Evolutionary conservation across 2,797 vertebrate genomes (phyloP).

Genomic region (Alauda arvensis): DNA sequence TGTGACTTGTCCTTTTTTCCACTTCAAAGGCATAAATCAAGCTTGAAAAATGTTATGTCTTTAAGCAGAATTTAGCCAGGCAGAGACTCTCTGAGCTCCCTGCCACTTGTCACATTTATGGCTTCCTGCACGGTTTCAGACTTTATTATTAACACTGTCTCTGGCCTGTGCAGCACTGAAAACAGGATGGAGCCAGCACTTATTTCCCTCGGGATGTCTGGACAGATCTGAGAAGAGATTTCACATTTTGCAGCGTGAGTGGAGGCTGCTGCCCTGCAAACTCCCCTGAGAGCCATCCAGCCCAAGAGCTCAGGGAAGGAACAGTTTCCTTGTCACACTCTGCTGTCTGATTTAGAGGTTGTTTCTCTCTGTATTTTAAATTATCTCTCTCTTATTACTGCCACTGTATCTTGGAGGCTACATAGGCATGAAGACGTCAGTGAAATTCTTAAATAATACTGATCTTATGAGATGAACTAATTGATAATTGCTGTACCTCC

Average conservation of each 20-base stretch:
- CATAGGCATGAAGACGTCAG: not conserved
- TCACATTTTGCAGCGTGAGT: not conserved
- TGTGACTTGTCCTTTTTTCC: not conserved
- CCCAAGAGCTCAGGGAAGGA: not conserved
- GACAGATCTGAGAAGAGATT: not conserved
- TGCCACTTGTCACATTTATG: constrained; percentile 1
- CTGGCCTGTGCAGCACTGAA: not conserved
- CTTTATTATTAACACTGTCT: not conserved
- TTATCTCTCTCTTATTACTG: not conserved
- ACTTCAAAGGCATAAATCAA: not conserved
- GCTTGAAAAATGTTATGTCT: not conserved
- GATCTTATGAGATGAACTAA: not conserved
- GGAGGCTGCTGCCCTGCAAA: not conserved
- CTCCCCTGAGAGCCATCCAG: not conserved
- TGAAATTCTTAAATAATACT: not conserved
- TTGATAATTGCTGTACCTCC: not conserved
- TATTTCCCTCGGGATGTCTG: constrained; percentile 13
- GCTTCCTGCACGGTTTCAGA: not conserved
- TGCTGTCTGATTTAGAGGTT: not conserved
- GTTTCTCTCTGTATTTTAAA: not conserved
- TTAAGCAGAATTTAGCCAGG: not conserved
- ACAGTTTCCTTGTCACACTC: not conserved
- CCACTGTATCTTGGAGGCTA: not conserved
- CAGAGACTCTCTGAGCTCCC: not conserved
- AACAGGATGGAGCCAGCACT: not conserved